A percentile compares a stretch with the other conserved stretches of the same genome.
phyloP scores from a whole-genome alignment of 2,113 vertebrate species.

The Ageneiosus marmoratus region DNA sequence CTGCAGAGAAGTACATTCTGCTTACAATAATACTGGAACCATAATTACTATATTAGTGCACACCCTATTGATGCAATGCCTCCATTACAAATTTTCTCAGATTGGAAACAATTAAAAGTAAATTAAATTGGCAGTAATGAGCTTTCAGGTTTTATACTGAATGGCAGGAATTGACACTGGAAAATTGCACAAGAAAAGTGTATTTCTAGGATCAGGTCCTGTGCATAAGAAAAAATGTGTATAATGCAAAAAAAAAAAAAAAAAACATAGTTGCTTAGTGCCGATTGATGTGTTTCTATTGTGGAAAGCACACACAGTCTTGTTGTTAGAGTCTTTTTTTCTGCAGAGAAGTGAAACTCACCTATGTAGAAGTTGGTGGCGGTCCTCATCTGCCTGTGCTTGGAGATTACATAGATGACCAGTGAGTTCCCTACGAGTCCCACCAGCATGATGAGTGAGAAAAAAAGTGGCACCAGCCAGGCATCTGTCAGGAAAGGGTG shows the following conservation, averaged over 20 bases:
- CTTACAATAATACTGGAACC: neutral
- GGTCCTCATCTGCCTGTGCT: slow-evolving; percentile 82
- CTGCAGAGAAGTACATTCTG: neutral
- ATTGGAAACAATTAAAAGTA: neutral
- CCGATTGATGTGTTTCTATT: neutral
- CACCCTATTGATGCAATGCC: neutral
- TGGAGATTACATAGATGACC: slow-evolving; percentile 81
- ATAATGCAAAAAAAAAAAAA: neutral
- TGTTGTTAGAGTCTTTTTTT: neutral
- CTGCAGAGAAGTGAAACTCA: slow-evolving; percentile 56
- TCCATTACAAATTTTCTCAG: neutral
- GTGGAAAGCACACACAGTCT: neutral
- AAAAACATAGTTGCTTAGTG: neutral
- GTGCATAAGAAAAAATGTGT: neutral
- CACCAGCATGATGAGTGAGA: slow-evolving; percentile 80
- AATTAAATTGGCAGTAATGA: neutral
- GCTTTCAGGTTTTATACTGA: neutral
- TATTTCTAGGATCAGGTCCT: neutral
- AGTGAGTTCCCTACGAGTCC: slow-evolving; percentile 81
- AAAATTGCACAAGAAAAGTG: neutral
- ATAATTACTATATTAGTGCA: neutral
- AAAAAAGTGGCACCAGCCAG: slow-evolving; percentile 82
- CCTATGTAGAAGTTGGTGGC: slow-evolving; percentile 86
- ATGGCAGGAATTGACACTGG: neutral
- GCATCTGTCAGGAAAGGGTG: slow-evolving; percentile 81